phyloP scores from a whole-genome alignment of 2,797 vertebrate genomes.

The Chelon labrosus region DNA sequence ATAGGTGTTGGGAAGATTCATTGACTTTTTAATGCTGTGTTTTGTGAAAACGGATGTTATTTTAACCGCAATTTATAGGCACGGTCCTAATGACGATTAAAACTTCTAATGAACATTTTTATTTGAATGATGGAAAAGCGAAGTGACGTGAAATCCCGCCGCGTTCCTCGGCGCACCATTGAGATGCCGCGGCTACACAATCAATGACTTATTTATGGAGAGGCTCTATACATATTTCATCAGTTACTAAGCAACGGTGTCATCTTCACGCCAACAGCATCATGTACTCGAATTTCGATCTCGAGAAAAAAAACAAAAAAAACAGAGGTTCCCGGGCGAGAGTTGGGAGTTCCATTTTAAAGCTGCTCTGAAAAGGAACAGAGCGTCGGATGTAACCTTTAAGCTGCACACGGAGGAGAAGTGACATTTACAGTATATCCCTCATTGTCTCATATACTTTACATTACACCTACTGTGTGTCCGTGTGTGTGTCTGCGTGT shows the following conservation, averaged over 20 bases:
- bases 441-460: constrained; percentile 42
- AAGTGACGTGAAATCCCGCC: not conserved
- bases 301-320: not conserved
- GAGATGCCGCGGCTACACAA: not conserved
- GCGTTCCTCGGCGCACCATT: not conserved
- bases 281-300: not conserved
- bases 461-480: constrained; percentile 6
- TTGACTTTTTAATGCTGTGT: no score
- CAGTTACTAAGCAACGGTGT: constrained; percentile 13
- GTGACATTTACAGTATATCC: constrained; percentile 53
- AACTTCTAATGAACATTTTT: no score
- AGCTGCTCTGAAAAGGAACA: not conserved
- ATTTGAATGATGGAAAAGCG: no score
- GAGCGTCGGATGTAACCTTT: constrained; percentile 33
- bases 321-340: not conserved
- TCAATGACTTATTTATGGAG: constrained; percentile 1
- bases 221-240: not conserved
- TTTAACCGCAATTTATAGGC: no score
- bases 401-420: constrained; percentile 23
- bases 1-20: no score
- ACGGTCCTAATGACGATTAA: no score
- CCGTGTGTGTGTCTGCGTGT: not conserved
- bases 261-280: not conserved
- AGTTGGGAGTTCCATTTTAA: not conserved
- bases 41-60: no score